These are phyloP conservation scores for Ectobius pallidus DNA, from an alignment of 2,888 invertebrate species.

Conservation along the genomic window DNA sequence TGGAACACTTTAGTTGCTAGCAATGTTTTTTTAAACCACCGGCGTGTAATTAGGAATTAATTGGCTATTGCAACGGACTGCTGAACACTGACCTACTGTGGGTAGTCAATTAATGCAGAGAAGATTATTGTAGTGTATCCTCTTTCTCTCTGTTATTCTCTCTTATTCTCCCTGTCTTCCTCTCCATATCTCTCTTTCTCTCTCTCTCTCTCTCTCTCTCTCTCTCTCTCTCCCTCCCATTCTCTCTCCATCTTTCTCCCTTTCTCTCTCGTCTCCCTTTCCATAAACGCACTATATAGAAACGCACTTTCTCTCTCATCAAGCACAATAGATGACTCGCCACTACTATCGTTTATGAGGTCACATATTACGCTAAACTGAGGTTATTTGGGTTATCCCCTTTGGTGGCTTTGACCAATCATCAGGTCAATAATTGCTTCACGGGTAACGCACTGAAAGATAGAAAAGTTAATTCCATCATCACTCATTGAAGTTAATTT, in stretches of 20 bases:
- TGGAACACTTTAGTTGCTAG: not conserved
- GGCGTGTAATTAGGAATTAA: slow-evolving; percentile 20
- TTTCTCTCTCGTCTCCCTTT: not conserved
- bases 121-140: not conserved
- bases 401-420: too few relatives aligned
- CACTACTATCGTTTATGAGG: too few relatives aligned
- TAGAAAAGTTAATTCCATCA: too few relatives aligned
- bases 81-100: slow-evolving; percentile 3
- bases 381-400: too few relatives aligned
- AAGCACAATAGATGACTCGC: too few relatives aligned
- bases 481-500: too few relatives aligned
- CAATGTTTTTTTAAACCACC: slow-evolving; percentile 18
- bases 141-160: not conserved
- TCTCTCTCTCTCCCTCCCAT: not conserved
- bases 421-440: too few relatives aligned
- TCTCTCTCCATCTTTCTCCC: not conserved
- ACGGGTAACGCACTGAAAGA: too few relatives aligned
- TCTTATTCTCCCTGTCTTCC: not conserved
- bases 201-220: not conserved
- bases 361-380: too few relatives aligned
- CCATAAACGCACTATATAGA: too few relatives aligned
- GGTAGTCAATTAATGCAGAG: slow-evolving; percentile 15
- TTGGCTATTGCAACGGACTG: slow-evolving; percentile 8
- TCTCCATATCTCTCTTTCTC: not conserved
- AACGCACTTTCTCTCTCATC: too few relatives aligned